Conservation (phyloP, 2,888 invertebrate species). For the Andrena hattorfiana region DNA sequence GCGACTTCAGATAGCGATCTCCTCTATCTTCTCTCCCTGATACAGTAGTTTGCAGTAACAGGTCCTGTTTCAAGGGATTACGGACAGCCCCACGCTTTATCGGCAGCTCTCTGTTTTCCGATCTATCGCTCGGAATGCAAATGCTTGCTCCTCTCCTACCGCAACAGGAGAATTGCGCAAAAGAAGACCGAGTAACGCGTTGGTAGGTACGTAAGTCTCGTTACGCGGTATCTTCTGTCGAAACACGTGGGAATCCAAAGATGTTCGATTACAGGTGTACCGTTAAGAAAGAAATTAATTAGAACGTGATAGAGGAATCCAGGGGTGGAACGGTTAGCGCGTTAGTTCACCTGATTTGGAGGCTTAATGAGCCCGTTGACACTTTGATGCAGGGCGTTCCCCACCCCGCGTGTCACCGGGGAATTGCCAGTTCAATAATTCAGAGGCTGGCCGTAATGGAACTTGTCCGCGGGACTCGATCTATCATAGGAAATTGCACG, state of each 20-base stretch:
- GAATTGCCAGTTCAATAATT: conserved; percentile 84
- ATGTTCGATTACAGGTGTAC: neutral
- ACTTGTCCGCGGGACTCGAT: conserved; percentile 83
- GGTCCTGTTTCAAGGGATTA: conserved; percentile 84
- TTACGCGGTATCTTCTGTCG: too few relatives aligned
- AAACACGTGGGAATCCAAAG: conserved; percentile 13
- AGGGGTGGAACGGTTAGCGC: conserved; percentile 69
- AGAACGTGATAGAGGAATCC: conserved; percentile 49
- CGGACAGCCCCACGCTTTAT: conserved; percentile 69
- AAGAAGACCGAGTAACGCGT: too few relatives aligned
- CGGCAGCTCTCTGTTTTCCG: conserved; percentile 66
- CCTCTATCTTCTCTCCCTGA: conserved; percentile 57
- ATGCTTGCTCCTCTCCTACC: conserved; percentile 62
- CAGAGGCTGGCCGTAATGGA: conserved; percentile 82
- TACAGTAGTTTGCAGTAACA: conserved; percentile 79
- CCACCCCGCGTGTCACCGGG: conserved; percentile 75
- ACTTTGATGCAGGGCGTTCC: conserved; percentile 78
- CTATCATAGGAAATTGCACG: conserved; percentile 84
- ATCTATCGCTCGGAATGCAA: conserved; percentile 75
- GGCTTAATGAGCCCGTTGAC: conserved; percentile 83
- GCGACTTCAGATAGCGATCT: conserved; percentile 81
- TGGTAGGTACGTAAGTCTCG: too few relatives aligned
- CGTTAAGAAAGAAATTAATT: conserved; percentile 1
- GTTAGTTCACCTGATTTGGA: conserved; percentile 78
- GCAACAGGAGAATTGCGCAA: conserved; percentile 35